Percentiles rank a stretch among this genome's conserved stretches.
Conservation (phyloP, 2,797 vertebrate species). For the Gambusia yucatana region DNA sequence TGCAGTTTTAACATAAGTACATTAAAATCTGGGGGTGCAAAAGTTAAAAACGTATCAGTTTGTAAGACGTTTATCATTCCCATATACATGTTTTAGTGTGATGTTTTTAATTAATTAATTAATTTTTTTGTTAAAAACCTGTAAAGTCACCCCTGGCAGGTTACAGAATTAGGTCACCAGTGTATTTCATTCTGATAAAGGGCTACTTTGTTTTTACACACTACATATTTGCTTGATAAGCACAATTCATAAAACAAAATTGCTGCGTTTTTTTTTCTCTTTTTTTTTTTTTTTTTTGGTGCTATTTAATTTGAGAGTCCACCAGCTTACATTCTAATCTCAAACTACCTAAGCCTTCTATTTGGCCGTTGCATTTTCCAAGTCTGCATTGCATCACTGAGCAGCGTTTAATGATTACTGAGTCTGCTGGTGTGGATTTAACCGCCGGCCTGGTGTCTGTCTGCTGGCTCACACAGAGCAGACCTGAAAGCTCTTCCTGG, state of each 20-base stretch:
- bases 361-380: constrained; percentile 44
- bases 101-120: too few species aligned
- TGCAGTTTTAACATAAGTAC: too few species aligned
- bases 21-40: too few species aligned
- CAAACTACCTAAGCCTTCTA: constrained; percentile 26
- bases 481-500: constrained; percentile 33
- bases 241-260: background rate
- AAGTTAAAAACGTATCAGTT: too few species aligned
- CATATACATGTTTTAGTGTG: too few species aligned
- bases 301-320: constrained; percentile 2
- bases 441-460: constrained; percentile 44
- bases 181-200: background rate
- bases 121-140: too few species aligned
- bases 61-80: too few species aligned
- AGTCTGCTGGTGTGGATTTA: constrained; percentile 50
- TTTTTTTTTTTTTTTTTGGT: background rate
- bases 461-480: constrained; percentile 39
- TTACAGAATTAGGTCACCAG: background rate
- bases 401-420: constrained; percentile 54
- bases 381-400: constrained; percentile 60
- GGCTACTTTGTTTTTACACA: background rate
- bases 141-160: background rate
- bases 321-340: background rate
- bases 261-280: background rate
- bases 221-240: background rate